Conservation (phyloP, 1,140 invertebrate species). For the Pantala flavescens region DNA sequence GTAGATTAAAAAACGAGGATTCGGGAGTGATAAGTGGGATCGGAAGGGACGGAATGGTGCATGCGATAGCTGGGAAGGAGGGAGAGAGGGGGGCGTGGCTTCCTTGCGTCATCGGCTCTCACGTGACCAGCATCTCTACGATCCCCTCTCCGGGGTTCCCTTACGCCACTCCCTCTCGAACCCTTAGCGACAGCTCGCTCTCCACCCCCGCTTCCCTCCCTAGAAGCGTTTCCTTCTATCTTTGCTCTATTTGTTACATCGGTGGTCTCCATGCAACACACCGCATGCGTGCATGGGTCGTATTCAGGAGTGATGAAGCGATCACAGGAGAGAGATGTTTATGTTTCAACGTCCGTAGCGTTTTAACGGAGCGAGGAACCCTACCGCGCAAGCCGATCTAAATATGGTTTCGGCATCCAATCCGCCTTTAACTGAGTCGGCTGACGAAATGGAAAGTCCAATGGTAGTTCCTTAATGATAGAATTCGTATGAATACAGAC, state of each 20-base stretch:
- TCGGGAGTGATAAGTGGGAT: not conserved
- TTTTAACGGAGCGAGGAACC: no score
- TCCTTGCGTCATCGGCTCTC: not conserved
- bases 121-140: constrained; percentile 7
- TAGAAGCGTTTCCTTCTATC: not conserved
- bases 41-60: not conserved
- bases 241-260: not conserved
- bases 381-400: no score
- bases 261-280: not conserved
- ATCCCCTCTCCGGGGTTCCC: not conserved
- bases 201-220: not conserved
- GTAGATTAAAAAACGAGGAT: not conserved
- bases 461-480: no score
- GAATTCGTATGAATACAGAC: no score
- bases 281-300: not conserved
- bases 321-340: no score
- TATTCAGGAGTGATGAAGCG: no score
- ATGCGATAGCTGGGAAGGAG: not conserved
- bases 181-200: not conserved
- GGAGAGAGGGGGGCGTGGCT: not conserved
- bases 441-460: no score
- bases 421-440: no score
- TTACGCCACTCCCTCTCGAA: not conserved
- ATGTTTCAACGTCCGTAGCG: no score
- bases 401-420: no score